phyloP scores from a whole-genome alignment of 2,888 invertebrate genomes.

The Isotomurus palustris region DNA sequence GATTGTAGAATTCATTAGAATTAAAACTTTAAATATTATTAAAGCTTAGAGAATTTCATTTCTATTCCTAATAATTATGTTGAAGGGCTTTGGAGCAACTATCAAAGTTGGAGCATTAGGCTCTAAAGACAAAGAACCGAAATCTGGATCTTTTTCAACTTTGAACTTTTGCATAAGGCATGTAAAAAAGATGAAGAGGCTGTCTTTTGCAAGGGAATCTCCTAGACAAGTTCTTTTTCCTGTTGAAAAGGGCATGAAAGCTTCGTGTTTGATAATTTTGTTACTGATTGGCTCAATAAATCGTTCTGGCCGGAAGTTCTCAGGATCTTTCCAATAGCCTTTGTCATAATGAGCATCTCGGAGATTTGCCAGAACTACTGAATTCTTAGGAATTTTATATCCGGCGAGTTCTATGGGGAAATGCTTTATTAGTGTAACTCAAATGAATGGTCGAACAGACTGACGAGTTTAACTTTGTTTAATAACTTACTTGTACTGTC shows the following conservation, averaged over 20 bases:
- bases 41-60: background rate
- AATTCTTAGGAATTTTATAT: constrained; percentile 40
- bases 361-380: constrained; percentile 30
- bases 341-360: constrained; percentile 42
- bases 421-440: background rate
- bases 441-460: background rate
- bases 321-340: constrained; percentile 46
- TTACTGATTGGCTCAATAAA: constrained; percentile 43
- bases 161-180: constrained; percentile 38
- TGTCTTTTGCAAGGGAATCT: constrained; percentile 37
- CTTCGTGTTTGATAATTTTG: constrained; percentile 39
- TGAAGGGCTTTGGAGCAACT: constrained; percentile 40
- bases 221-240: constrained; percentile 40
- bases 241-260: constrained; percentile 39
- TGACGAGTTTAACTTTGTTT: background rate
- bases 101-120: constrained; percentile 37
- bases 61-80: constrained; percentile 37
- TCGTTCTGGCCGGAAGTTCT: constrained; percentile 46
- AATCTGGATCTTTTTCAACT: constrained; percentile 32
- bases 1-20: too few relatives aligned
- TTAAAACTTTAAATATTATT: background rate
- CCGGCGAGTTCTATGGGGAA: constrained; percentile 36
- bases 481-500: constrained; percentile 37
- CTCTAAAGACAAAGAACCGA: constrained; percentile 27
- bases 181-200: constrained; percentile 41